Percentiles rank a stretch among this genome's conserved stretches.
Evolutionary conservation across 2,888 invertebrate species (phyloP).

Genomic region (Polydrusus tereticollis): DNA sequence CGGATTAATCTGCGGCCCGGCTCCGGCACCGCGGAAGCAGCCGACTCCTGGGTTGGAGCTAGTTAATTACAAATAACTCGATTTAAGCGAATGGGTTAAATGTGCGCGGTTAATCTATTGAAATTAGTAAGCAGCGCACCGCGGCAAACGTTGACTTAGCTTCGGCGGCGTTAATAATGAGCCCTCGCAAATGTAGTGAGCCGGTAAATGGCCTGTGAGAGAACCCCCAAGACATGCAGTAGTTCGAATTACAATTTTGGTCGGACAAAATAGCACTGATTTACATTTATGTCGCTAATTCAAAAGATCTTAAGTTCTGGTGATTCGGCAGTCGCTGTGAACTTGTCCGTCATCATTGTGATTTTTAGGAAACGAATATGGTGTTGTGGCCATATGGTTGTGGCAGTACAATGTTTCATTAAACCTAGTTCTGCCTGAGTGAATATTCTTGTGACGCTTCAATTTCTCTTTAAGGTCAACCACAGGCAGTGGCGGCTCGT

Average conservation of each 20-base stretch:
- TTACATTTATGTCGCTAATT: too few relatives aligned
- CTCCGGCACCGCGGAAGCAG: slow-evolving; percentile 44
- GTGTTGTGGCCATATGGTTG: too few relatives aligned
- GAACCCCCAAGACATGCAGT: slow-evolving; percentile 62
- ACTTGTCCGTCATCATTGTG: too few relatives aligned
- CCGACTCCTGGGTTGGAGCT: slow-evolving; percentile 54
- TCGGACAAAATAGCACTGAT: too few relatives aligned
- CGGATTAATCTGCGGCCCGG: slow-evolving; percentile 47
- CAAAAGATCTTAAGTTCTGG: too few relatives aligned
- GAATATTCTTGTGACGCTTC: too few relatives aligned
- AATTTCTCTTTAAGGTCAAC: too few relatives aligned
- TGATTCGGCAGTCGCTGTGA: too few relatives aligned
- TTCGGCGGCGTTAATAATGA: slow-evolving; percentile 65
- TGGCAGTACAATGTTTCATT: too few relatives aligned
- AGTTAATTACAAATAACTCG: slow-evolving; percentile 69
- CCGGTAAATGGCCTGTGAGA: slow-evolving; percentile 67
- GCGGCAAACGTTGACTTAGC: slow-evolving; percentile 67
- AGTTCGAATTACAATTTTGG: slow-evolving; percentile 23
- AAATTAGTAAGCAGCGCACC: slow-evolving; percentile 68
- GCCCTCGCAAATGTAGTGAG: slow-evolving; percentile 66
- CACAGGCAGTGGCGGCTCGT: too few relatives aligned
- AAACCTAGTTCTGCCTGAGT: too few relatives aligned
- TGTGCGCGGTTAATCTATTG: slow-evolving; percentile 68
- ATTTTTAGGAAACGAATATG: too few relatives aligned
- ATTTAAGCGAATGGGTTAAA: slow-evolving; percentile 67